A percentile compares a stretch with the other conserved stretches of the same genome.
Conservation (phyloP, 2,797 vertebrate species). For the Poeciliopsis infans region DNA sequence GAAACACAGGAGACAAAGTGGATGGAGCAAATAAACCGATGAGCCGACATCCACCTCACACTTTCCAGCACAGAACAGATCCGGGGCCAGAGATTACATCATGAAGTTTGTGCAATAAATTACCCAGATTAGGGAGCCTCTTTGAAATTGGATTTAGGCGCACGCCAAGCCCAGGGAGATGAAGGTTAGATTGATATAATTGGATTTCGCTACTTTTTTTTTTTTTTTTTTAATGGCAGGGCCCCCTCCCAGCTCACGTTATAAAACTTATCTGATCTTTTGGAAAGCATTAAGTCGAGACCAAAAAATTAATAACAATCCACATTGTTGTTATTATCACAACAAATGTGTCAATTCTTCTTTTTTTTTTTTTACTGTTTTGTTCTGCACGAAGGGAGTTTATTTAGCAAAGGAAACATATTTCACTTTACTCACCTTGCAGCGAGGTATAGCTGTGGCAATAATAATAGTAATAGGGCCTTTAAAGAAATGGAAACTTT, state of each 20-base stretch:
- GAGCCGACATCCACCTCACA: constrained; percentile 66
- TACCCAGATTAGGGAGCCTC: constrained; percentile 73
- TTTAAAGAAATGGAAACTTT: background rate
- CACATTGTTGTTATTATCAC: background rate
- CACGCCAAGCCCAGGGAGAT: constrained; percentile 68
- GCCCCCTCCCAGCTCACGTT: background rate
- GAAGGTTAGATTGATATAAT: constrained; percentile 78
- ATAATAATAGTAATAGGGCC: constrained; percentile 21
- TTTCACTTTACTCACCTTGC: background rate
- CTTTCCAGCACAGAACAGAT: constrained; percentile 67
- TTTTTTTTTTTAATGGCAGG: constrained; percentile 11
- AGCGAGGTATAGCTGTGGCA: background rate
- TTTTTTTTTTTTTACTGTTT: background rate
- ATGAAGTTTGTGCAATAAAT: constrained; percentile 78
- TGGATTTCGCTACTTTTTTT: constrained; percentile 74
- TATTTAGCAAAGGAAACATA: background rate
- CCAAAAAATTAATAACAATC: background rate
- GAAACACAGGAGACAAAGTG: constrained; percentile 16
- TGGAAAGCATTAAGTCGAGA: background rate
- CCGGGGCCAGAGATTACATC: constrained; percentile 76
- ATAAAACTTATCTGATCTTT: constrained; percentile 37
- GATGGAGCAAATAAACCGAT: constrained; percentile 63
- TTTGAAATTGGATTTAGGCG: constrained; percentile 78
- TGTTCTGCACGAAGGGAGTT: background rate
- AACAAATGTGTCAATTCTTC: background rate